These are phyloP conservation scores for Rhipidura dahli DNA, from an alignment of 2,113 vertebrate genomes.

Conservation along the genomic window DNA sequence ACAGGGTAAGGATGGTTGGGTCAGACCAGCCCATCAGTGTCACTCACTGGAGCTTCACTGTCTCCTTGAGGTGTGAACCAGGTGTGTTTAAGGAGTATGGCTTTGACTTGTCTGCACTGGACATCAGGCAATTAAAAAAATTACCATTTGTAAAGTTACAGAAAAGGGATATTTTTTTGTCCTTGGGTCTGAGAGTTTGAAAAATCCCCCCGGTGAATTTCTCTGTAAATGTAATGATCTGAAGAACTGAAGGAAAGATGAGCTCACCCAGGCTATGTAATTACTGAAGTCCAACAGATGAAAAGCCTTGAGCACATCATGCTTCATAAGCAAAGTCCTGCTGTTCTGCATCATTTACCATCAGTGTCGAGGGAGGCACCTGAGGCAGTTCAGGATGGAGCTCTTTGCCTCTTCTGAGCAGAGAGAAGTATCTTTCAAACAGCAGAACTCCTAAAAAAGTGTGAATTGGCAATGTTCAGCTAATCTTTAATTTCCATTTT, in stretches of 20 bases:
- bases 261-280: neutral
- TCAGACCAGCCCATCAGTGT: neutral
- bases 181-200: neutral
- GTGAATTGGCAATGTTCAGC: neutral
- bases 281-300: neutral
- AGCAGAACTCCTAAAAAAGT: neutral
- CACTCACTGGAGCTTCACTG: neutral
- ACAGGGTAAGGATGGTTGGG: neutral
- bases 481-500: neutral
- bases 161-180: neutral
- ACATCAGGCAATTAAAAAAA: neutral
- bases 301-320: fast-evolving
- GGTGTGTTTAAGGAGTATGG: neutral
- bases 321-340: neutral
- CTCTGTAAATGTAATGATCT: neutral
- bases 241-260: neutral
- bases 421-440: neutral
- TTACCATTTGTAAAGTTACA: neutral
- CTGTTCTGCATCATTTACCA: neutral
- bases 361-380: fast-evolving
- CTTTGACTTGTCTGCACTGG: neutral
- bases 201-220: neutral
- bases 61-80: neutral
- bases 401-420: neutral
- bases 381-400: neutral